These are phyloP conservation scores for Clivina fossor DNA, from an alignment of 2,888 invertebrate species.

Conservation along the genomic window DNA sequence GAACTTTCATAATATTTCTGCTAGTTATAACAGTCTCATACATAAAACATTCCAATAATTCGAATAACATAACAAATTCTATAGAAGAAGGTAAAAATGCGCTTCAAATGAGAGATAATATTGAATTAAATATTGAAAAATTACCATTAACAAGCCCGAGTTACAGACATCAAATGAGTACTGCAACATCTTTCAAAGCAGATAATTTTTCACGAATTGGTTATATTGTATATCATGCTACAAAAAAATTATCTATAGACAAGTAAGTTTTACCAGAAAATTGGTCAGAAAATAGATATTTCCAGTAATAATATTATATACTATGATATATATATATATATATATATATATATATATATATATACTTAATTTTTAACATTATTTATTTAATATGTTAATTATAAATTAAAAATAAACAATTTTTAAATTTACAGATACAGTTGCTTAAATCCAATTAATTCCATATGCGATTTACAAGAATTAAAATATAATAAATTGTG, in stretches of 20 bases:
- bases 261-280: no score
- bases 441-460: conserved; percentile 36
- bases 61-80: conserved; percentile 56
- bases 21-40: conserved; percentile 23
- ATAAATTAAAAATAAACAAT: no score
- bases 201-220: conserved; percentile 67
- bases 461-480: conserved; percentile 40
- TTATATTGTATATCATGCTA: conserved; percentile 69
- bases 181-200: conserved; percentile 64
- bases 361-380: not conserved
- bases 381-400: not conserved
- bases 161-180: conserved; percentile 69
- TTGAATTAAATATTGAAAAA: conserved; percentile 59
- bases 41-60: conserved; percentile 32
- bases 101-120: conserved; percentile 57
- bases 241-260: conserved; percentile 59
- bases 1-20: conserved; percentile 32
- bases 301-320: no score
- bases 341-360: not conserved
- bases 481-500: conserved; percentile 18
- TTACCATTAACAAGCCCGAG: conserved; percentile 63
- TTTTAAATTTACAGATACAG: conserved; percentile 47
- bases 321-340: not conserved
- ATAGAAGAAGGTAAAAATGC: conserved; percentile 60
- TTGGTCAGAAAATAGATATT: no score